phyloP scores from a whole-genome alignment of 2,113 vertebrate species.

The Tetrax tetrax region DNA sequence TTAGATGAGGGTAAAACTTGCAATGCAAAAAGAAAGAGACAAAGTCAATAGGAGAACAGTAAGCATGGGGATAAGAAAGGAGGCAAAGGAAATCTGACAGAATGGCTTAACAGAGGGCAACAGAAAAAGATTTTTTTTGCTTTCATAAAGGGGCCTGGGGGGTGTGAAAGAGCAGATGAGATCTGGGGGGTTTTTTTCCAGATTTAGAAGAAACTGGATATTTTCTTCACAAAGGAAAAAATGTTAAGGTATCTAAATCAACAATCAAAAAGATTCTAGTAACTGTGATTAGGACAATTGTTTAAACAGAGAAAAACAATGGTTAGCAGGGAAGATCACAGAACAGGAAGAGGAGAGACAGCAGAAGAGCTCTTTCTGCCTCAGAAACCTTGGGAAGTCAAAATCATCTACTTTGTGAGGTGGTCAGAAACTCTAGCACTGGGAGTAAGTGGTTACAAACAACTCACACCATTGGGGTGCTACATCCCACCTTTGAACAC shows the following conservation, averaged over 20 bases:
- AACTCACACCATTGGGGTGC: neutral
- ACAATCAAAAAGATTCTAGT: neutral
- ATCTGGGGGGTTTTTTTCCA: neutral
- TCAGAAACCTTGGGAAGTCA: neutral
- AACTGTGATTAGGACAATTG: neutral
- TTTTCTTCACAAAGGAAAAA: neutral
- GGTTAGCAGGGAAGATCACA: neutral
- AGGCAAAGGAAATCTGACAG: neutral
- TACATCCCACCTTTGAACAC: neutral
- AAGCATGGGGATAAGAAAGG: neutral
- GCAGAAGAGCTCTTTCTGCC: neutral
- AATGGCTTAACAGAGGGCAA: neutral
- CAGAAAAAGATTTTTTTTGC: neutral
- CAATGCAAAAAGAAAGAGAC: neutral
- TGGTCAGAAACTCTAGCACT: neutral
- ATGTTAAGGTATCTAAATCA: neutral
- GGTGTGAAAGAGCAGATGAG: neutral
- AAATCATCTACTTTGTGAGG: neutral
- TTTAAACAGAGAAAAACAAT: neutral
- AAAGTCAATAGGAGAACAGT: neutral
- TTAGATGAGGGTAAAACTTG: neutral
- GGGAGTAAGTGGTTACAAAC: neutral
- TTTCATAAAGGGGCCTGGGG: fast-evolving
- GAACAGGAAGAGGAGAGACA: neutral
- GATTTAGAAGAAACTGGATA: neutral